Evolutionary conservation across 35 echinoderm and acorn worm species (phyloP).

Genomic region (Ptychodera flava): DNA sequence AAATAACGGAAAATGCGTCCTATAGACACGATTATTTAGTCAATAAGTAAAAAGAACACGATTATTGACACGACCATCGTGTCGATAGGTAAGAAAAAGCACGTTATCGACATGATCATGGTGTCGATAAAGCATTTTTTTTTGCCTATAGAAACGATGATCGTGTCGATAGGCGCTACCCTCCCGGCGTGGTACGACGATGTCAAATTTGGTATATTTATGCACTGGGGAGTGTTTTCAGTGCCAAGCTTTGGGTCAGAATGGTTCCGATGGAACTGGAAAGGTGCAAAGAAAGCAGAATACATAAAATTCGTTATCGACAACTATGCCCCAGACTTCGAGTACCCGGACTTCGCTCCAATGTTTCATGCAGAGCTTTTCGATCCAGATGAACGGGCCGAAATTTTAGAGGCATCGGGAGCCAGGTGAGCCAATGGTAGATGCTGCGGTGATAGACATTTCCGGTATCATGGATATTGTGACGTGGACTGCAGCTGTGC

Average conservation of each 20-base stretch:
- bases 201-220: neutral
- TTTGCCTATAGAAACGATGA: no score
- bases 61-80: no score
- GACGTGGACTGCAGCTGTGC: no score
- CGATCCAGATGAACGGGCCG: neutral
- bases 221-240: constrained; percentile 12
- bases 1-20: no score
- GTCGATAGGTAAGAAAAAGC: no score
- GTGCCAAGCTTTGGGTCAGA: neutral
- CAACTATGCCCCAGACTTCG: neutral
- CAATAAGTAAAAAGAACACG: no score
- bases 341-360: neutral
- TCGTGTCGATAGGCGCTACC: no score
- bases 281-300: neutral
- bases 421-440: neutral
- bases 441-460: no score
- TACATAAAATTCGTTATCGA: neutral
- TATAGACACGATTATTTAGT: no score
- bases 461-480: no score
- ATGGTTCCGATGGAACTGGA: neutral
- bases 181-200: constrained; percentile 23
- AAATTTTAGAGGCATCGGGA: neutral
- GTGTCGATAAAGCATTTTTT: no score
- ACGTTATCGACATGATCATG: no score
- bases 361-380: neutral